Base-by-base conservation (phyloP, 2,797 vertebrate genomes). In the Lophius americanus region DNA sequence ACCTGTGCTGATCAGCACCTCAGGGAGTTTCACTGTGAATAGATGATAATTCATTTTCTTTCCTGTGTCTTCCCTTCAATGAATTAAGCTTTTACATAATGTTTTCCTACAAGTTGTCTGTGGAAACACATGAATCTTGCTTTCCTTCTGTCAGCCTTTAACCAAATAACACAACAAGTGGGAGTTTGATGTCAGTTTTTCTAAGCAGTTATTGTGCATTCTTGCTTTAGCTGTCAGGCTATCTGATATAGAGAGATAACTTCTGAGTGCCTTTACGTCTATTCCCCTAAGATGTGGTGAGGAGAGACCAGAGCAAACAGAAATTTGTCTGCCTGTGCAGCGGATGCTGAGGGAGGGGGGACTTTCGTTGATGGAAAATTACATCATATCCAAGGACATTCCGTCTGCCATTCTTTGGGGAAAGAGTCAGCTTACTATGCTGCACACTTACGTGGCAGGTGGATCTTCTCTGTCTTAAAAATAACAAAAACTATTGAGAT, bases 271-370 rank as follows among this genome's bases (percentile, higher is more conserved):
- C 73, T 88, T 75, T 82, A 70, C 67, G 72, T 79, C 74, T 54
- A 72, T 78, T 78, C 67, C 66, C 75, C 35, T 41, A 68, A 74
- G 68, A 80, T 53, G 51, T 37, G 42, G 42, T 60, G 60, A 73
- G 70, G 61, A 54, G 56, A 85, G 76, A 80, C 68, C 58, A 74
- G 78, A 75, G 65, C 71, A 78, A 82, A 87, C 68, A 83, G 61
- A 76, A 82, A 84, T 64, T 57, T 71, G 35, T 59, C 44, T 68
- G 70, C 76, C 66, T 84, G 70, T 6, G 9, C 67, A 43, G 62
- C 72, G 35, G 64, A 66, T 75, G 64, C 64, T 44, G 49, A 76
- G 43, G 65, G 56, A 77, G 70, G 76, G 76, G 73, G n/a, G 55
- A 66, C 46, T 51, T n/a, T 46, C 38, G 75, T 53, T 61, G 8